These are phyloP conservation scores for Nautilus pompilius DNA, from an alignment of 1,140 invertebrate species.

Conservation along the genomic window DNA sequence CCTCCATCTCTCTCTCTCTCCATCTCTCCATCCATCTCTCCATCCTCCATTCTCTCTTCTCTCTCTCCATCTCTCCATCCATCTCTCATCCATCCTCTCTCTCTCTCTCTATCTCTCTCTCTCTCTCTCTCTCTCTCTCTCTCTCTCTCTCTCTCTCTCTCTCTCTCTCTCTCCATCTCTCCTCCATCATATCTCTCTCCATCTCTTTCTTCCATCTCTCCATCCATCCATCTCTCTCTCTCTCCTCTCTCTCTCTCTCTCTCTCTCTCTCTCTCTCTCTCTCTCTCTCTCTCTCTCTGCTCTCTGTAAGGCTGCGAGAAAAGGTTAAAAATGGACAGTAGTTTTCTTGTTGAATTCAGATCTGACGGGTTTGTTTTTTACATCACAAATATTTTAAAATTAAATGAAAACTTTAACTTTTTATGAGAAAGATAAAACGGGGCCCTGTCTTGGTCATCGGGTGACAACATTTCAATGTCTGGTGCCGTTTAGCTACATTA, in stretches of 20 bases:
- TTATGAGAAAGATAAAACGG: too few species aligned
- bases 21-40: not conserved
- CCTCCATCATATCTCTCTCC: not conserved
- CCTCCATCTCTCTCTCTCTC: not conserved
- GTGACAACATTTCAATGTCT: too few species aligned
- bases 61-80: not conserved
- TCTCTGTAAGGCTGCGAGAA: too few species aligned
- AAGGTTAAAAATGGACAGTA: too few species aligned
- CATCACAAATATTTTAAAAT: too few species aligned
- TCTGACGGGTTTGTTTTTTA: too few species aligned
- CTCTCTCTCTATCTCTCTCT: not conserved
- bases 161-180: not conserved
- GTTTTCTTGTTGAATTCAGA: too few species aligned
- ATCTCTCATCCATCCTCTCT: not conserved
- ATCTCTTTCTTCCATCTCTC: not conserved
- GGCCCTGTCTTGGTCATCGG: too few species aligned
- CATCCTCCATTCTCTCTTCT: not conserved
- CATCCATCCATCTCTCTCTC: not conserved
- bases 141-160: not conserved
- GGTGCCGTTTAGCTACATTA: too few species aligned
- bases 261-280: conserved; percentile 6
- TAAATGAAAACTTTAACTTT: too few species aligned
- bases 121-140: not conserved
- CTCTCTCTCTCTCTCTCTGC: conserved; percentile 8
- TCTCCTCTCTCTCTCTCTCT: not conserved